Evolutionary conservation across 2,888 invertebrate species (phyloP).

Genomic region (Noctua comes): DNA sequence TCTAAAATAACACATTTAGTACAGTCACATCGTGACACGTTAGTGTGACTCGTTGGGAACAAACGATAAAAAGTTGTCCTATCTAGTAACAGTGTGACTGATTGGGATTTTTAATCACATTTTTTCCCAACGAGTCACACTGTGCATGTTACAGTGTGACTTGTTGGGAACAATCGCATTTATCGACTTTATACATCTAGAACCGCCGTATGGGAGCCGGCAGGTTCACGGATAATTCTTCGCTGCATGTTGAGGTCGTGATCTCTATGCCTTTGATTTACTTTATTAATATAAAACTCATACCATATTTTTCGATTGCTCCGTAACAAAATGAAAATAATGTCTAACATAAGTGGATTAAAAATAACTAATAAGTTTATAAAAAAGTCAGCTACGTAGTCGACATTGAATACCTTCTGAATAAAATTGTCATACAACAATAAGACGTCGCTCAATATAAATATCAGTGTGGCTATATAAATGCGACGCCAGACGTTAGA

Average conservation of each 20-base stretch:
- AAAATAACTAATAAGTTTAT: neutral
- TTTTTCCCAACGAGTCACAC: too few species aligned
- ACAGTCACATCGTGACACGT: too few species aligned
- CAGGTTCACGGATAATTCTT: neutral
- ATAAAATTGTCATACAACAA: neutral
- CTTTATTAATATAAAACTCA: neutral
- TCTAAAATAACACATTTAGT: too few species aligned
- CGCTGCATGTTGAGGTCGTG: neutral
- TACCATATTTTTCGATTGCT: neutral
- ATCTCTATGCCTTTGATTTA: neutral
- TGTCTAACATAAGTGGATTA: neutral
- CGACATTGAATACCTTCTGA: too few species aligned
- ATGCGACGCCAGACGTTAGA: constrained; percentile 2
- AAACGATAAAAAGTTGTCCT: too few species aligned
- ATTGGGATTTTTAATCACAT: too few species aligned
- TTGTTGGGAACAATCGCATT: too few species aligned
- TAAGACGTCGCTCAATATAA: neutral
- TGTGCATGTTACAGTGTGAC: too few species aligned
- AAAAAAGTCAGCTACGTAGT: neutral
- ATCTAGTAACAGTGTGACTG: too few species aligned
- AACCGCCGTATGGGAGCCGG: neutral
- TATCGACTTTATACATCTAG: neutral
- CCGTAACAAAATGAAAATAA: neutral
- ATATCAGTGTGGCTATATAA: neutral
- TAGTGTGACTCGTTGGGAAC: too few species aligned